Base-by-base conservation (phyloP, 2,797 vertebrate genomes). In the Gallirallus australis region DNA sequence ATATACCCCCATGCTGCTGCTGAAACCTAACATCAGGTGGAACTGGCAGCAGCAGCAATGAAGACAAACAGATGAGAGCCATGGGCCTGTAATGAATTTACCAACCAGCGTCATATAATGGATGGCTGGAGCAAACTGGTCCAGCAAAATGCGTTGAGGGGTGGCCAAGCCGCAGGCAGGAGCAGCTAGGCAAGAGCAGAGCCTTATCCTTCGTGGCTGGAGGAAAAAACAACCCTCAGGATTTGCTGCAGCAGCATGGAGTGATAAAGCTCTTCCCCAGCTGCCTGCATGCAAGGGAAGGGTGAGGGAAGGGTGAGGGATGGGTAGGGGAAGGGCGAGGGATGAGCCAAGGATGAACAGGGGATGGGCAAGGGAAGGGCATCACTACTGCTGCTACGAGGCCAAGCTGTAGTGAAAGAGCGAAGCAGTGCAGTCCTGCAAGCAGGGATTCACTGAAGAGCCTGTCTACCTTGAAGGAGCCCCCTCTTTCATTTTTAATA, bases 1-100 rank as follows among this genome's bases (percentile, higher is more conserved):
- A 93, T 85, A 83, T 5, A 82, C 89, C 68, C 68, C 61, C 69
- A 57, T 1, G 6, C 31, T 56, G 75, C 80, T 72, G 86, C 91
- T 72, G 93, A 94, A 91, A 89, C 72, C 72, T 42, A 85, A 89
- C 93, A 93, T 86, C 80, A 80, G 73, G 87, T 70, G 73, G 91
- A 94, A 91, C 73, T 0, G 0, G 91, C 72, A 90, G 88, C 56
- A 82, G 79, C 63, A 5, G 2, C 73, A 81, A 93, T 68, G 87
- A 95, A 94, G 89, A 88, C 54, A 93, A 94, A 93, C 77, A 86
- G 78, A 65, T 14, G 45, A 59, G 78, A 88, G 66, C 28, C 89
- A 83, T 3, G 5, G 73, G 16, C 39, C 76, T 4, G 3, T 86
- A 77, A 94, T 77, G 81, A 92, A 94, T 80, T 82, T 79, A 85